Conservation (phyloP, 2,797 vertebrate genomes). For the Discoglossus pictus region DNA sequence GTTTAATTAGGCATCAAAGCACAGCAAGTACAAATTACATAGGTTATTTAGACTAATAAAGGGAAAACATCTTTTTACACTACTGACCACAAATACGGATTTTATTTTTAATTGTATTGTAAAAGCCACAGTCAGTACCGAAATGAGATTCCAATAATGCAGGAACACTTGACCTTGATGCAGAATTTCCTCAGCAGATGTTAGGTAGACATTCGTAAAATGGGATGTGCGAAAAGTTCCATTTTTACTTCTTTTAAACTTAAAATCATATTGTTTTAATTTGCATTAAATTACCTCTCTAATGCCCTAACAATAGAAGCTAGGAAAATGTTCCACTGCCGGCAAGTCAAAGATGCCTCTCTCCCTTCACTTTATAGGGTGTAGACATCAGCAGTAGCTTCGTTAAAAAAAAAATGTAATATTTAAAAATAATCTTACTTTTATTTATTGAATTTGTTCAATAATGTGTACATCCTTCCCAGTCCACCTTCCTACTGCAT, state of each 20-base stretch:
- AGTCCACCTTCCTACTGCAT: too few species aligned
- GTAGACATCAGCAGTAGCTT: too few species aligned
- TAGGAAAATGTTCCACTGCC: too few species aligned
- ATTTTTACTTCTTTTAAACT: neutral
- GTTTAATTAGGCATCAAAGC: constrained; percentile 38
- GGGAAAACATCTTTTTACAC: constrained; percentile 28
- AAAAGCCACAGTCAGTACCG: constrained; percentile 33
- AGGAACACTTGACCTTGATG: neutral
- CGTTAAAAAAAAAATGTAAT: too few species aligned
- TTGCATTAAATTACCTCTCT: constrained; percentile 32
- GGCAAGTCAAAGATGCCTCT: too few species aligned
- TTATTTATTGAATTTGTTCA: too few species aligned
- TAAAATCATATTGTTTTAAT: constrained; percentile 15
- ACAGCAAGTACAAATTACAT: constrained; percentile 46
- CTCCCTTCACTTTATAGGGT: too few species aligned
- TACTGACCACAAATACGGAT: constrained; percentile 33
- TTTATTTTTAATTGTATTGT: constrained; percentile 17
- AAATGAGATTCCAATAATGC: neutral
- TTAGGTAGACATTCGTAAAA: constrained; percentile 4
- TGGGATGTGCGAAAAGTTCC: constrained; percentile 5
- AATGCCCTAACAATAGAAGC: too few species aligned
- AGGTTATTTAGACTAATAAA: constrained; percentile 18
- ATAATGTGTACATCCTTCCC: too few species aligned
- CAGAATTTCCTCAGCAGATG: constrained; percentile 10
- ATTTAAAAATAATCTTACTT: too few species aligned